Evolutionary conservation across 2,888 invertebrate species (phyloP).

Genomic region (Pseudolycoriella hygida): DNA sequence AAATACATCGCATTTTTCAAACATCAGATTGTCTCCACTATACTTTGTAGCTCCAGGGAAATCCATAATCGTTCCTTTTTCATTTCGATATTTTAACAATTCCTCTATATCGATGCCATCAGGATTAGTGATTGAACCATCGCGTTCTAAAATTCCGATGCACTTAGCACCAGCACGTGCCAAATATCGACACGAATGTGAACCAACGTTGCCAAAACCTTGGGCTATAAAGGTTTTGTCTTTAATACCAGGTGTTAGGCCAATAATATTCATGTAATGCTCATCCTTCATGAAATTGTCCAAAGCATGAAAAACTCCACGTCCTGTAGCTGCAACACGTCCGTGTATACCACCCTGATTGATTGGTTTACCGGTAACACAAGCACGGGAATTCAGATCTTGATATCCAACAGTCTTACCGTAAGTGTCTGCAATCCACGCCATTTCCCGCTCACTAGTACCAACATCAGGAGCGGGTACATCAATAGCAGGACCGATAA

Average conservation of each 20-base stretch:
- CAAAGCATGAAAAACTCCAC: conserved; percentile 56
- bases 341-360: conserved; percentile 77
- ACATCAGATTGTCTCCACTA: conserved; percentile 45
- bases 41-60: conserved; percentile 85
- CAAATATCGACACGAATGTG: conserved; percentile 52
- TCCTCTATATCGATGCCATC: conserved; percentile 47
- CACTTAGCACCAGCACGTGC: conserved; percentile 49
- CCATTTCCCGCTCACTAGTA: conserved; percentile 64
- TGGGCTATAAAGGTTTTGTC: conserved; percentile 64
- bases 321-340: conserved; percentile 66
- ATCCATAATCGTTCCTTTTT: conserved; percentile 81
- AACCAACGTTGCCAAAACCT: conserved; percentile 71
- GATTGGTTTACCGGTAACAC: conserved; percentile 79
- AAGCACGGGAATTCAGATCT: conserved; percentile 66
- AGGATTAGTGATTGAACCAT: conserved; percentile 42
- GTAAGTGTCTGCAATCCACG: conserved; percentile 70
- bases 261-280: conserved; percentile 51
- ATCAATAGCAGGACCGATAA: conserved; percentile 46
- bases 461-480: conserved; percentile 69
- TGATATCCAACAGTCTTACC: conserved; percentile 54
- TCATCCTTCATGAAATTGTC: conserved; percentile 53
- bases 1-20: conserved; percentile 60
- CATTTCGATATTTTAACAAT: conserved; percentile 68
- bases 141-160: conserved; percentile 50
- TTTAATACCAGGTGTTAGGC: conserved; percentile 34